Percentiles rank a stretch among this genome's conserved stretches.
These are phyloP conservation scores for Herpetotheres cachinnans DNA, from an alignment of 2,113 vertebrate species.

Conservation along the genomic window DNA sequence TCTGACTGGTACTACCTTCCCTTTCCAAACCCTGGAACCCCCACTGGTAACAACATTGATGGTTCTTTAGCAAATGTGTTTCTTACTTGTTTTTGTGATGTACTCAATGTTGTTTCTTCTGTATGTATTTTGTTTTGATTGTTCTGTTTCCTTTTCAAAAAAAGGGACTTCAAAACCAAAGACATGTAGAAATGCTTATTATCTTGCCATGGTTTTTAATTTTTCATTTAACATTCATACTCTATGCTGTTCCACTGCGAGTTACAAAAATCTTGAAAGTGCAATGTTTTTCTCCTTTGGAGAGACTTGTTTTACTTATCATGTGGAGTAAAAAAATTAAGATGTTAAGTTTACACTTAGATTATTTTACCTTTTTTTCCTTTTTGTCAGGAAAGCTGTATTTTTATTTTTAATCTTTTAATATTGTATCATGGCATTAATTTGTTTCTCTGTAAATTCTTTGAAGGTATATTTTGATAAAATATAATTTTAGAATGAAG, in stretches of 20 bases:
- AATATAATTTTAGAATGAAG: neutral
- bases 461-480: neutral
- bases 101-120: slow-evolving; percentile 67
- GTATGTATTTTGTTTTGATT: slow-evolving; percentile 53
- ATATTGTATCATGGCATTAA: neutral
- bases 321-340: neutral
- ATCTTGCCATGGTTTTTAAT: neutral
- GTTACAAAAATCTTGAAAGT: slow-evolving; percentile 59
- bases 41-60: slow-evolving; percentile 62
- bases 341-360: neutral
- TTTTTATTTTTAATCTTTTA: neutral
- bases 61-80: slow-evolving; percentile 60
- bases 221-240: slow-evolving; percentile 9
- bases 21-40: slow-evolving; percentile 52
- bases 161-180: slow-evolving; percentile 27
- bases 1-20: slow-evolving; percentile 42
- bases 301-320: neutral
- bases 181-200: neutral
- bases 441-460: neutral
- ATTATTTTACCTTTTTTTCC: neutral
- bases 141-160: slow-evolving; percentile 39
- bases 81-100: slow-evolving; percentile 62
- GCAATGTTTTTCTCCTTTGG: slow-evolving; percentile 3
- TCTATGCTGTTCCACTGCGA: neutral
- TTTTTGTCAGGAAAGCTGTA: neutral